Evolutionary conservation across 2,113 vertebrate species (phyloP).

Genomic region (Grammomys surdaster): DNA sequence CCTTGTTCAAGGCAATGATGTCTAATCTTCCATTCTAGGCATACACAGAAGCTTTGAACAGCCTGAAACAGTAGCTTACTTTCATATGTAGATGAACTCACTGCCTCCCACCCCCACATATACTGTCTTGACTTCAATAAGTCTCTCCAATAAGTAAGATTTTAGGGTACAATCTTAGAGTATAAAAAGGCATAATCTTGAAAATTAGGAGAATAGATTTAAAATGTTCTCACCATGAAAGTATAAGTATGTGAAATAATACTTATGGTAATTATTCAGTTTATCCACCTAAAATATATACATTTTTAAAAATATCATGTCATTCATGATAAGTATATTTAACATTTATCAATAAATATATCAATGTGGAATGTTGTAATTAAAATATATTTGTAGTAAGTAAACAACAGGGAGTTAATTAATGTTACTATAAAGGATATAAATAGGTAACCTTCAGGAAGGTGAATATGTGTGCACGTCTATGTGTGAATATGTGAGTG

Average conservation of each 20-base stretch:
- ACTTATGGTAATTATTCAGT: background rate
- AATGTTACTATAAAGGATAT: background rate
- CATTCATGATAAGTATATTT: background rate
- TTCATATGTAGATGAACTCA: background rate
- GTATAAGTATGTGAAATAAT: background rate
- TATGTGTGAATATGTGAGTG: background rate
- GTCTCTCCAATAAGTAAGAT: background rate
- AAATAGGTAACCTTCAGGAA: background rate
- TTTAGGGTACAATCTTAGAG: background rate
- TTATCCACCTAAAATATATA: background rate
- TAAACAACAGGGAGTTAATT: background rate
- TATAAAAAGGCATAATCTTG: background rate
- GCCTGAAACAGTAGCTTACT: background rate
- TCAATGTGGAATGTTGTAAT: background rate
- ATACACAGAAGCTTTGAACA: background rate
- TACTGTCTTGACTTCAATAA: background rate
- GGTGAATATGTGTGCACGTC: too few relatives aligned
- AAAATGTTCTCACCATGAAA: background rate
- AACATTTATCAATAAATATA: background rate
- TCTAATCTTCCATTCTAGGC: background rate
- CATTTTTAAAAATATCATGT: background rate
- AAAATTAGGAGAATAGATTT: background rate
- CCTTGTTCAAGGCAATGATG: background rate
- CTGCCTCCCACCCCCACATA: too few relatives aligned
- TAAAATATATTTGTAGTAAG: slow-evolving; percentile 24